Percentiles rank a stretch among this genome's conserved stretches.
Conservation (phyloP, 2,113 vertebrate species). For the Petrocephalus microphthalmus region DNA sequence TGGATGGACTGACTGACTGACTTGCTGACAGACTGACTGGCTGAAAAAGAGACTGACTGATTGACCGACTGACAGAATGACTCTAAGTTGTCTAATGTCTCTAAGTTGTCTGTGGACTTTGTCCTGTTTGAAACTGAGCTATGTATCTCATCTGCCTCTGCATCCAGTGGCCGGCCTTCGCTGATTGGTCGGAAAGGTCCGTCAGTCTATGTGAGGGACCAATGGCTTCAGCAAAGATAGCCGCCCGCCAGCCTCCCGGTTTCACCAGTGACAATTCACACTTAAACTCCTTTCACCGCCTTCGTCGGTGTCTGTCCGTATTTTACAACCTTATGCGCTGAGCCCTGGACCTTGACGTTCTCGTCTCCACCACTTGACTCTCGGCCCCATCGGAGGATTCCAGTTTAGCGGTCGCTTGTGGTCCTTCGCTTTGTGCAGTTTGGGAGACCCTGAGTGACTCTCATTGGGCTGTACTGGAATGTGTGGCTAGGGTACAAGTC, state of each 20-base stretch:
- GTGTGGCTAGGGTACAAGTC: neutral
- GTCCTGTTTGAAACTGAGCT: neutral
- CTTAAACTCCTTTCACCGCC: neutral
- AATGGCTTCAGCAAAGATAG: neutral
- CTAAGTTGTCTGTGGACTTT: neutral
- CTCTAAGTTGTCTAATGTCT: neutral
- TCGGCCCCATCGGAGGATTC: neutral
- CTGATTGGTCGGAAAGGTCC: no score
- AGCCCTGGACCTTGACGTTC: neutral
- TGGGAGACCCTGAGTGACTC: neutral
- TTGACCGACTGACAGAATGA: no score
- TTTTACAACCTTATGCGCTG: neutral
- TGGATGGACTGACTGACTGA: neutral
- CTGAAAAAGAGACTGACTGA: no score
- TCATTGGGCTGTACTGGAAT: neutral
- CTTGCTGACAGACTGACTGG: neutral
- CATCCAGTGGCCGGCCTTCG: no score
- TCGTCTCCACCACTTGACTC: neutral
- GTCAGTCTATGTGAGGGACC: neutral
- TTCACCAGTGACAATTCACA: neutral
- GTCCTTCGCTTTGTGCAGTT: neutral
- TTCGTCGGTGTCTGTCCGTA: neutral
- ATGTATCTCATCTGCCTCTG: neutral
- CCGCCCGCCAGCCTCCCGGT: neutral
- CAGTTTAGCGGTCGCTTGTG: neutral